Evolutionary conservation across 2,113 vertebrate species (phyloP), one percentile per base, ranked within the genome.

Genomic region (Myiagra hebetior): DNA sequence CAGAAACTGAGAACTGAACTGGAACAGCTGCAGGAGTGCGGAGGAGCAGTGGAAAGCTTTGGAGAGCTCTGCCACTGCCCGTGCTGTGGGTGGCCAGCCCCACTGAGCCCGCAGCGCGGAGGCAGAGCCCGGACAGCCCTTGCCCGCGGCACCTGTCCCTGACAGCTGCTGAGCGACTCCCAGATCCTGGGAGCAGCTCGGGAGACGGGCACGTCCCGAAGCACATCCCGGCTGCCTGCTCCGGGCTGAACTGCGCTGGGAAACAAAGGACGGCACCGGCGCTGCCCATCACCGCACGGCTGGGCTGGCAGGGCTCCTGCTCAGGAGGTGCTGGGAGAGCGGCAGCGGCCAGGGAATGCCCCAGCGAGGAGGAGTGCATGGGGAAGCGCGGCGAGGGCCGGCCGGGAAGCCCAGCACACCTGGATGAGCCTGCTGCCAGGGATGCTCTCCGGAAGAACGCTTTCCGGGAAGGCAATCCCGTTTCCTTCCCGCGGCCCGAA

Each of bases 101-200:
- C 72, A 2, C 3, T 0, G 7, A 0, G 17, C 52, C 19, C 2
- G 9, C 35, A 7, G 9, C 0, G 24, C 62, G 2, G 24, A 23
- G 3, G 8, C 70, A 15, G 13, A 6, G 39, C 8, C 13, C 49
- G 1, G 41, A 31, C 31, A 28, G 17, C 19, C 27, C 42, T 23
- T 11, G 3, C 15, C 60, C n/a, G 14, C 0, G 42, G 20, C 91
- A 44, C 49, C 82, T 27, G 9, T 3, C 57, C 67, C 86, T 2
- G 89, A 5, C 44, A 65, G 72, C 79, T 39, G 72, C 53, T 0
- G 53, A 11, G 23, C 0, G 9, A 22, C 69, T 5, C 46, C 10
- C 4, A 10, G 14, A 41, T 2, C 46, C 20, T 1, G 3, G 63
- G 27, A 23, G 4, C 15, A 1, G 15, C 63, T 37, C 37, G 6